Conservation (phyloP, 2,888 invertebrate genomes). For the Lithophane socia region DNA sequence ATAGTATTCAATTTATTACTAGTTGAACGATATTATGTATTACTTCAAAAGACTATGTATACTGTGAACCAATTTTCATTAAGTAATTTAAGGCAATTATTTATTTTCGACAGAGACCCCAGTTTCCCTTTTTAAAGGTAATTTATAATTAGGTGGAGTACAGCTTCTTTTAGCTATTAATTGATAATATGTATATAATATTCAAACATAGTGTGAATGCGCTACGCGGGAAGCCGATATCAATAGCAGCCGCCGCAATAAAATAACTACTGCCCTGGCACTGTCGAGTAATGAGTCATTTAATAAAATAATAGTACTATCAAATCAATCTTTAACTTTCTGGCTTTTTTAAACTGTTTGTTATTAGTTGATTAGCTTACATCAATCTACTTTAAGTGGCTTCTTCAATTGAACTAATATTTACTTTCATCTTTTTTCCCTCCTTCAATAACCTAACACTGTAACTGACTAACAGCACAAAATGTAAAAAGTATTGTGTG, state of each 20-base stretch:
- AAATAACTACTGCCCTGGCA: slow-evolving; percentile 83
- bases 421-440: slow-evolving; percentile 84
- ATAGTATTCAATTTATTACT: not conserved
- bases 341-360: slow-evolving; percentile 75
- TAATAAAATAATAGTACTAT: slow-evolving; percentile 71
- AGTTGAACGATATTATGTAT: slow-evolving; percentile 18
- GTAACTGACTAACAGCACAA: slow-evolving; percentile 83
- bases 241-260: slow-evolving; percentile 77
- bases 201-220: slow-evolving; percentile 77
- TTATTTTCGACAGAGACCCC: slow-evolving; percentile 89
- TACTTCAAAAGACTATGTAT: slow-evolving; percentile 28
- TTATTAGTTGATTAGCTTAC: slow-evolving; percentile 69
- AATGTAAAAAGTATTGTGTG: slow-evolving; percentile 89
- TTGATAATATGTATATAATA: slow-evolving; percentile 73
- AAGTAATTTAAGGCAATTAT: slow-evolving; percentile 71
- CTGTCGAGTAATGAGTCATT: slow-evolving; percentile 75
- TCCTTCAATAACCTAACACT: slow-evolving; percentile 74
- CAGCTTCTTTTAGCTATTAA: slow-evolving; percentile 83
- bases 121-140: slow-evolving; percentile 90
- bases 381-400: slow-evolving; percentile 68
- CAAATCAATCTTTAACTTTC: slow-evolving; percentile 74
- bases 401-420: slow-evolving; percentile 83
- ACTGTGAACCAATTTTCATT: slow-evolving; percentile 44
- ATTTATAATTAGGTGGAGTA: slow-evolving; percentile 82
- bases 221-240: slow-evolving; percentile 81